Conservation (phyloP, 2,797 vertebrate species). For the Oceanodroma leucorhoa region DNA sequence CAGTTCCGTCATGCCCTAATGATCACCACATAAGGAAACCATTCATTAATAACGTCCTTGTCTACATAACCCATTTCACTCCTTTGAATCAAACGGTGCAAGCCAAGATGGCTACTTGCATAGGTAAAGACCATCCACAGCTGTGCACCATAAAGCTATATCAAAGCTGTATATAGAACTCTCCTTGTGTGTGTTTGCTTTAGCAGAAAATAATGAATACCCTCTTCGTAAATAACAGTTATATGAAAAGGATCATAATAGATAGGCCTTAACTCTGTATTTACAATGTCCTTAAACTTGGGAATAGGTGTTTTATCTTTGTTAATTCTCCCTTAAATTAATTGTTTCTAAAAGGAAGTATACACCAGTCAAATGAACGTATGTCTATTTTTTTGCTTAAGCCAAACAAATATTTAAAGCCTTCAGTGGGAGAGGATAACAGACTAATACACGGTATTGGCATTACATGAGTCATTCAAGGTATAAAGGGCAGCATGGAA, state of each 20-base stretch:
- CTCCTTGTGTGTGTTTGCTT: neutral
- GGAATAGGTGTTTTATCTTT: neutral
- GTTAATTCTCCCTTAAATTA: neutral
- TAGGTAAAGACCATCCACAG: rapidly evolving
- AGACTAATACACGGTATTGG: neutral
- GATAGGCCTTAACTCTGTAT: neutral
- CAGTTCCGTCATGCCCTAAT: neutral
- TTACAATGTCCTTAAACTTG: neutral
- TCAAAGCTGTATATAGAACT: neutral
- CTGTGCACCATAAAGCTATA: neutral
- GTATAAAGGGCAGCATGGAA: neutral
- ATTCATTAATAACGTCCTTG: neutral
- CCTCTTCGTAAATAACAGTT: neutral
- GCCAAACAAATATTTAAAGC: neutral
- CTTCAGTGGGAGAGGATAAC: neutral
- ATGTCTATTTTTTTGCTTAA: neutral
- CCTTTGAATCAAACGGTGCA: neutral
- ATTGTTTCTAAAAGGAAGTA: neutral
- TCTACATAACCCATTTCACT: neutral
- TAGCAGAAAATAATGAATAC: neutral
- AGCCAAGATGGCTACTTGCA: neutral
- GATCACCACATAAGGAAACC: neutral
- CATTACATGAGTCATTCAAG: neutral
- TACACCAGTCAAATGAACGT: neutral
- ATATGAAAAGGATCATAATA: neutral